Evolutionary conservation across 2,797 vertebrate species (phyloP), one percentile per base, ranked within the genome.

Genomic region (Typhlichthys eigenmanni): DNA sequence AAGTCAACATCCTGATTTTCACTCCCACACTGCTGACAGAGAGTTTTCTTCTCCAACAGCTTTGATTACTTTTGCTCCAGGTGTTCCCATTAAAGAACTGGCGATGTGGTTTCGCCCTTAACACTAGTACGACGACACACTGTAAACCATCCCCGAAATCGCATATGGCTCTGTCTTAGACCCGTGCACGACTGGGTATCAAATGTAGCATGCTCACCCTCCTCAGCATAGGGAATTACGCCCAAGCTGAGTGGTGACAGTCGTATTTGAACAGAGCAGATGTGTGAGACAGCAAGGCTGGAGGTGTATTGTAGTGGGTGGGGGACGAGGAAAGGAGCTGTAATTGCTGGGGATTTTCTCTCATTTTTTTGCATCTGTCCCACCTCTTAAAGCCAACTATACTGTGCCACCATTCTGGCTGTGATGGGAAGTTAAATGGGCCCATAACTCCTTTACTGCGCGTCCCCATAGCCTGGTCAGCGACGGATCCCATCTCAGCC

Each of bases 391-490:
- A 55, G 38, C 72, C 51, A 34, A 55, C 57, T 60, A 71, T 76
- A 73, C 62, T 80, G 82, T 47, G 47, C 43, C 45, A 24, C 81
- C 81, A 81, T 88, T 89, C 83, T 52, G 56, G 67, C 73, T 80
- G 75, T 85, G 83, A 85, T 87, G 87, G 85, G 78, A 79, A 85
- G 79, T 80, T 78, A 87, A 90, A 91, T 88, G 86, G 85, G 72
- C 83, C 78, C 82, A 87, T 90, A 89, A 90, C 71, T 90, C 83
- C 87, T 90, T 88, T 88, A 84, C 67, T 63, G 65, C 69, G 77
- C 64, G 80, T 82, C 74, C 78, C 59, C 71, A 72, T 68, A 16
- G 24, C 24, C 45, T 56, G 58, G 50, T 58, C 60, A 47, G 47
- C 69, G 72, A 77, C 53, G 50, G 62, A 79, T 76, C 50, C 64